Evolutionary conservation across 1,140 invertebrate species (phyloP).

Genomic region (Aphidius gifuensis): DNA sequence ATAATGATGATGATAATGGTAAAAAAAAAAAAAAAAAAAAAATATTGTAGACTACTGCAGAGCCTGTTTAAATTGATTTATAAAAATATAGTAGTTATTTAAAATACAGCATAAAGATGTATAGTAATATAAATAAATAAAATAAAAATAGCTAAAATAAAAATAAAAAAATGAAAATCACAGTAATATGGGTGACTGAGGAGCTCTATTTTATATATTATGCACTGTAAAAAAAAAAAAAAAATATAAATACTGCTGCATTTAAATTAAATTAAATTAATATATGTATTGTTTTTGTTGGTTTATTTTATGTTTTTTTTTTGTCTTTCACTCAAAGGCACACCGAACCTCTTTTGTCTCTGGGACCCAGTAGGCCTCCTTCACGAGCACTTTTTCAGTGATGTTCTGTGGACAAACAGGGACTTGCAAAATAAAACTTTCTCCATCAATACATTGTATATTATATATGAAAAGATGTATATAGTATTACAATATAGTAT

Average conservation of each 20-base stretch:
- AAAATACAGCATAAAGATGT: constrained; percentile 32
- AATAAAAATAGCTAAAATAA: constrained; percentile 13
- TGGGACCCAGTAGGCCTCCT: constrained; percentile 88
- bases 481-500: too few relatives aligned
- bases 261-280: too few relatives aligned
- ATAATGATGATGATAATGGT: too few relatives aligned
- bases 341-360: constrained; percentile 81
- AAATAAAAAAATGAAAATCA: constrained; percentile 9
- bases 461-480: too few relatives aligned
- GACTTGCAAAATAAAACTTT: constrained; percentile 42
- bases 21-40: too few relatives aligned
- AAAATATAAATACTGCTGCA: background rate
- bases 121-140: constrained; percentile 24
- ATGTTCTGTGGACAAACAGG: constrained; percentile 74
- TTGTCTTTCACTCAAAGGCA: constrained; percentile 34
- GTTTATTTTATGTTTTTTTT: constrained; percentile 6
- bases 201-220: background rate
- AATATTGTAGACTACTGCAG: too few relatives aligned
- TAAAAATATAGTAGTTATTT: background rate
- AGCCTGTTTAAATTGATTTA: background rate
- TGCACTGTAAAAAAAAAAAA: constrained; percentile 16
- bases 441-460: background rate
- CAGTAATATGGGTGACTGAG: constrained; percentile 6
- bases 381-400: constrained; percentile 89
- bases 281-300: constrained; percentile 21